Conservation (phyloP, 2,113 vertebrate species). For the Aptenodytes patagonicus region DNA sequence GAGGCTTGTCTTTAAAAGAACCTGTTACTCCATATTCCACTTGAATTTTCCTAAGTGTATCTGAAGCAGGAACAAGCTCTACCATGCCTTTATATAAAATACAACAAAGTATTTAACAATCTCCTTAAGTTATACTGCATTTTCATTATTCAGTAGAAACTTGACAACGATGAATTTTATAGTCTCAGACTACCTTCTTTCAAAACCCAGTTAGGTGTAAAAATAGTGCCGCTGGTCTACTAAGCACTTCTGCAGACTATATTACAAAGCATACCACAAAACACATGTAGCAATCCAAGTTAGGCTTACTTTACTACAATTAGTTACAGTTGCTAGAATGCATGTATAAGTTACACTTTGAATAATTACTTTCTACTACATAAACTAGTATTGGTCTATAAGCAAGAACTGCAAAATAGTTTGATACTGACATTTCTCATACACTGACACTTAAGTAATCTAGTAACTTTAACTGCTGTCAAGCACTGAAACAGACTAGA, state of each 20-base stretch:
- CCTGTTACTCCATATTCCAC: slow-evolving; percentile 97
- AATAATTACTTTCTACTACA: background rate
- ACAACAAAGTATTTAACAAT: background rate
- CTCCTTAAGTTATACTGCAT: background rate
- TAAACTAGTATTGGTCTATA: background rate
- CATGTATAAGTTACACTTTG: background rate
- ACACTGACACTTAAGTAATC: background rate
- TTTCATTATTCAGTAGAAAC: background rate
- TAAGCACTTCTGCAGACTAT: background rate
- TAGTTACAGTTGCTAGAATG: background rate
- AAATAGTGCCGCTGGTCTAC: background rate
- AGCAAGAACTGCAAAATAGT: background rate
- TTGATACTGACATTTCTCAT: background rate
- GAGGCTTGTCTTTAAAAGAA: slow-evolving; percentile 97
- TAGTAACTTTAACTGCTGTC: background rate
- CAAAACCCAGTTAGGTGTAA: background rate
- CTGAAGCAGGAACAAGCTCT: slow-evolving; percentile 95
- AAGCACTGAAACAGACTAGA: background rate
- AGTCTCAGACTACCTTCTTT: background rate
- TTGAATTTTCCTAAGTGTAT: slow-evolving; percentile 97
- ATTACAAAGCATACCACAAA: background rate
- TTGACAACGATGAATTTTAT: background rate
- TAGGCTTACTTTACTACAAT: background rate
- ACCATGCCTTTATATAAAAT: slow-evolving; percentile 86
- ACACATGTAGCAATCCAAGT: background rate